Conservation (phyloP, 2,797 vertebrate genomes). For the Enteromius anoplus region DNA sequence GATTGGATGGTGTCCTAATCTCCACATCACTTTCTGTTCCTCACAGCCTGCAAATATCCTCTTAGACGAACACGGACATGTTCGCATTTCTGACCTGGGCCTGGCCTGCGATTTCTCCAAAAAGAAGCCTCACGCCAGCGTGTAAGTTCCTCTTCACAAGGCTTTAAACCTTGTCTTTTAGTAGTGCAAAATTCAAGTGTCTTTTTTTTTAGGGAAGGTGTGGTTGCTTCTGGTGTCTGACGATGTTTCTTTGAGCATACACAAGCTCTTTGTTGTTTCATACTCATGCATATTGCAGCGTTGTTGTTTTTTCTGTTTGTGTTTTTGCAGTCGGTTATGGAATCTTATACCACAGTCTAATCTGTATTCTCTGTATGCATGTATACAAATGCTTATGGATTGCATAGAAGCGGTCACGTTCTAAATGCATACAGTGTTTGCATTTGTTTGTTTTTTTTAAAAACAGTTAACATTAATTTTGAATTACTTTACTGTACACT, state of each 20-base stretch:
- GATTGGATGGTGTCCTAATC: conserved; percentile 41
- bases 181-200: not conserved
- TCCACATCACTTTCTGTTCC: conserved; percentile 14
- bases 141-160: conserved; percentile 76
- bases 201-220: not conserved
- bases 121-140: conserved; percentile 97
- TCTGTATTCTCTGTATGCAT: not conserved
- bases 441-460: too few relatives aligned
- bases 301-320: not conserved
- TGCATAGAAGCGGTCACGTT: too few relatives aligned
- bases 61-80: conserved; percentile 93
- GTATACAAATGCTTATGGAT: not conserved
- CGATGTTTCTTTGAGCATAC: not conserved
- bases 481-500: not conserved
- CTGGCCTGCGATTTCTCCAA: conserved; percentile 98
- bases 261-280: conserved; percentile 12
- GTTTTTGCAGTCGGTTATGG: not conserved
- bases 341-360: not conserved
- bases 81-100: conserved; percentile 95
- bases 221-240: not conserved
- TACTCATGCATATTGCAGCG: not conserved
- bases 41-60: conserved; percentile 94
- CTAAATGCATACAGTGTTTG: not conserved
- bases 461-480: not conserved
- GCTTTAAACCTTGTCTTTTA: conserved; percentile 5